Evolutionary conservation across 2,113 vertebrate genomes (phyloP), one percentile per base, ranked within the genome.

Genomic region (Lathamus discolor): DNA sequence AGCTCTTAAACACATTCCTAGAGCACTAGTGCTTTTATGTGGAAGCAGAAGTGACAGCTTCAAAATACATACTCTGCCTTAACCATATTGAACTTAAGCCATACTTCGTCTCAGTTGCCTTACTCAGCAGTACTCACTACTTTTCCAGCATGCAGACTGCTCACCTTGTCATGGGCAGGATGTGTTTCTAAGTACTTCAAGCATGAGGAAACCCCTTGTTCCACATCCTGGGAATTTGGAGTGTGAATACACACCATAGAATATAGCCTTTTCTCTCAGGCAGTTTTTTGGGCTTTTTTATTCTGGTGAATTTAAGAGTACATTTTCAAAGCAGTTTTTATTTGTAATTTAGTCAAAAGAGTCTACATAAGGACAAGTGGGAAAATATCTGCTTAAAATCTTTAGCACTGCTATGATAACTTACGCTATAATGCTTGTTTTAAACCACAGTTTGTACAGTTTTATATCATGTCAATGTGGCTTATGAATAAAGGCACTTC

Each of bases 401-500:
- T 78, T 73, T 11, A 76, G 69, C 3, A 2, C 57, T 78, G 35
- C 52, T 94, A 76, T 81, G 46, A 68, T 51, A 8, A 33, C 27
- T 86, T 88, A 66, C 4, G 39, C 35, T 72, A 5, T 52, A 86
- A 72, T 29, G 37, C 37, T 66, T 84, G 27, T 82, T 95, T 87
- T 89, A 87, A 94, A 78, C 57, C 90, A 83, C 49, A 88, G 0
- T 77, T 57, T 72, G 16, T 92, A 92, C 61, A 93, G 37, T 69
- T 83, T 27, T 69, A 88, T 62, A 66, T 87, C 62, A 35, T 66
- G 25, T 25, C n/a, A 43, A 17, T 5, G 15, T 43, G 35, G 35
- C 66, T 94, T 95, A 90, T 95, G 82, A 96, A 70, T 82, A 52
- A 72, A 61, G 28, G 55, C 13, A 51, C 95, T 88, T 90, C 41